These are phyloP conservation scores for Rhadinocentrus ornatus DNA, from an alignment of 2,797 vertebrate species.

Conservation along the genomic window DNA sequence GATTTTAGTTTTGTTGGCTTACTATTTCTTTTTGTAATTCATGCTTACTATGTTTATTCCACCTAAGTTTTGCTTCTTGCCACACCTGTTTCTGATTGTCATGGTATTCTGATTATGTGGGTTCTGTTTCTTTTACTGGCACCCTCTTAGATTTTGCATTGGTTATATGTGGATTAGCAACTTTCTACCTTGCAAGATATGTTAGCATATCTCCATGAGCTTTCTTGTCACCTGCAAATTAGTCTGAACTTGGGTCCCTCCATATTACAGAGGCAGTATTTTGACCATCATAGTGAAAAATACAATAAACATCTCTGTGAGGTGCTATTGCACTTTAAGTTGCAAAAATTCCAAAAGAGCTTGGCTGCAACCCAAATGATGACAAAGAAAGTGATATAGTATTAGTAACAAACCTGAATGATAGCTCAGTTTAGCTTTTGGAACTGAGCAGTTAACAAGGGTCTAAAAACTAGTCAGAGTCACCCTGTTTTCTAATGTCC, in stretches of 20 bases:
- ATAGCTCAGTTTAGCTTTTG: neutral
- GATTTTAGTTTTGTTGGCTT: too few relatives aligned
- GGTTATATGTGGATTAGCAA: too few relatives aligned
- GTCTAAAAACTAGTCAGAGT: slow-evolving; percentile 63
- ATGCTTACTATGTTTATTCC: too few relatives aligned
- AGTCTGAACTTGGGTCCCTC: neutral
- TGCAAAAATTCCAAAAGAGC: neutral
- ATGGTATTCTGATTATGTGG: neutral
- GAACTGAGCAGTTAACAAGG: slow-evolving; percentile 32
- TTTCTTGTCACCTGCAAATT: neutral
- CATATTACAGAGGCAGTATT: too few relatives aligned
- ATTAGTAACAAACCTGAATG: slow-evolving; percentile 4
- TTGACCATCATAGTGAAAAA: neutral
- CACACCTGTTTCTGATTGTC: too few relatives aligned
- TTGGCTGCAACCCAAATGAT: slow-evolving; percentile 14
- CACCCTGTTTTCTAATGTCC: slow-evolving; percentile 80
- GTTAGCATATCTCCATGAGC: too few relatives aligned
- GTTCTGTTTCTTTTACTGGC: neutral
- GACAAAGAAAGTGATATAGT: slow-evolving; percentile 1
- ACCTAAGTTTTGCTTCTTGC: too few relatives aligned
- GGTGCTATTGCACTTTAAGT: slow-evolving; percentile 20
- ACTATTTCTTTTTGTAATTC: too few relatives aligned
- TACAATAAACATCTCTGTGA: slow-evolving; percentile 44
- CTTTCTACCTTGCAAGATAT: too few relatives aligned
- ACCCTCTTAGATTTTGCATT: too few relatives aligned